These are phyloP conservation scores for Calypte anna DNA, from an alignment of 2,113 vertebrate species.

Conservation along the genomic window DNA sequence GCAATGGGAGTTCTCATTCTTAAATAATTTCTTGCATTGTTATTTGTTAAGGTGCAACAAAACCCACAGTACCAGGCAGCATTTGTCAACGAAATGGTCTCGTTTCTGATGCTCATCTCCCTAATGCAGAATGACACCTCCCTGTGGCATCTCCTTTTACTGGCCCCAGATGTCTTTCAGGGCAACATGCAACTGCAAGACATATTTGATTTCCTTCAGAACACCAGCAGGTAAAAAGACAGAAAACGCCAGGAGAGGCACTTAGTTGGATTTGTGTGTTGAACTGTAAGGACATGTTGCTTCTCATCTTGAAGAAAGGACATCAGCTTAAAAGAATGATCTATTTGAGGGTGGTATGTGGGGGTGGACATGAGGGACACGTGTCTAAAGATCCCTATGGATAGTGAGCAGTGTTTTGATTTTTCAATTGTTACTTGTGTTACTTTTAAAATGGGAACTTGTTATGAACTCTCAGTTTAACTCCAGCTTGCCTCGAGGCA, in stretches of 20 bases:
- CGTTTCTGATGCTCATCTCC: slow-evolving; percentile 67
- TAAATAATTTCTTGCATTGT: slow-evolving; percentile 15
- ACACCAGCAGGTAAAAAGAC: slow-evolving; percentile 72
- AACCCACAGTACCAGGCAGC: slow-evolving; percentile 70
- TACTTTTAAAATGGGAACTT: neutral
- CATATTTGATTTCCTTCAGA: slow-evolving; percentile 60
- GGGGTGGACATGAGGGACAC: no score
- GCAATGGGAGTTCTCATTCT: neutral
- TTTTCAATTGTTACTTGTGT: neutral
- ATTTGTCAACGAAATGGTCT: slow-evolving; percentile 71
- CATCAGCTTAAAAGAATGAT: neutral
- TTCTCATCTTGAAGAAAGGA: neutral
- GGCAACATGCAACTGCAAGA: slow-evolving; percentile 35
- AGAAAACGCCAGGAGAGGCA: neutral
- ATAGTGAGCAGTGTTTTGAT: neutral
- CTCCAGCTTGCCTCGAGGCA: neutral
- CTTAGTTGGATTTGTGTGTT: neutral
- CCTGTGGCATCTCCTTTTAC: slow-evolving; percentile 78
- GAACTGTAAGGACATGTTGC: neutral
- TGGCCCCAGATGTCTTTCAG: slow-evolving; percentile 71
- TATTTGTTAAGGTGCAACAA: slow-evolving; percentile 67
- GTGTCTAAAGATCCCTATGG: neutral
- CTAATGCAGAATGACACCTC: slow-evolving; percentile 74
- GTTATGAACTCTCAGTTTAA: neutral
- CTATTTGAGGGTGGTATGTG: neutral